phyloP scores from a whole-genome alignment of 2,797 vertebrate genomes.

The Chrosomus eos region DNA sequence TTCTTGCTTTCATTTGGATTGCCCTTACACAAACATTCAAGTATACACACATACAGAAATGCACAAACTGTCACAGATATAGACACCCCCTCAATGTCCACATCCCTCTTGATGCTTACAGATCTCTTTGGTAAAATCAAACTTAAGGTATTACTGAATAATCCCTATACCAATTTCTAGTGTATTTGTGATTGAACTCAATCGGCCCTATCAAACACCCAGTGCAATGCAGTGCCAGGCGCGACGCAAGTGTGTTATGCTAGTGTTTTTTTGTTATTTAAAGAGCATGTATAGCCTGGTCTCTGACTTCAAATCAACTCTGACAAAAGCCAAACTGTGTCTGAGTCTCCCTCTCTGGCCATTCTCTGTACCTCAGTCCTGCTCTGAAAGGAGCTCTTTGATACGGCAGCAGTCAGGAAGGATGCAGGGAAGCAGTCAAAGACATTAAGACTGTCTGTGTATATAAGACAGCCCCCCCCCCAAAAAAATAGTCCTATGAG shows the following conservation, averaged over 20 bases:
- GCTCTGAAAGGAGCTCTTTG: constrained; percentile 77
- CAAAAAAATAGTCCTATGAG: neutral
- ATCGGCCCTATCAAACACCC: no score
- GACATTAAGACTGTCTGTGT: constrained; percentile 45
- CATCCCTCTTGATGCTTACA: neutral
- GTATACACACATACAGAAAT: constrained; percentile 11
- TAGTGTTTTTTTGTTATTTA: no score
- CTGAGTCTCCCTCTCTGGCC: constrained; percentile 56
- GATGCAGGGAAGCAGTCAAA: constrained; percentile 79
- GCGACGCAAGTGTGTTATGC: no score
- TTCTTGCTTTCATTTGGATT: constrained; percentile 2
- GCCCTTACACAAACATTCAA: constrained; percentile 48
- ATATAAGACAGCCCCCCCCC: neutral
- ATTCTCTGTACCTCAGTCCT: constrained; percentile 39
- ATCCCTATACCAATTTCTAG: neutral
- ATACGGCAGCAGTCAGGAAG: constrained; percentile 73
- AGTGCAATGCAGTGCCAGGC: no score
- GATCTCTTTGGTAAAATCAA: neutral
- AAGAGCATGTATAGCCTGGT: no score
- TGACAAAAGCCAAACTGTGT: constrained; percentile 49
- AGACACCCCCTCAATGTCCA: neutral
- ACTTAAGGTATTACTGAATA: neutral
- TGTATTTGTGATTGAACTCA: neutral
- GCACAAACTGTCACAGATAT: constrained; percentile 16
- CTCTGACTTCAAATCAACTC: constrained; percentile 33